Base-by-base conservation (phyloP, 2,888 invertebrate species). In the Abrostola tripartita region DNA sequence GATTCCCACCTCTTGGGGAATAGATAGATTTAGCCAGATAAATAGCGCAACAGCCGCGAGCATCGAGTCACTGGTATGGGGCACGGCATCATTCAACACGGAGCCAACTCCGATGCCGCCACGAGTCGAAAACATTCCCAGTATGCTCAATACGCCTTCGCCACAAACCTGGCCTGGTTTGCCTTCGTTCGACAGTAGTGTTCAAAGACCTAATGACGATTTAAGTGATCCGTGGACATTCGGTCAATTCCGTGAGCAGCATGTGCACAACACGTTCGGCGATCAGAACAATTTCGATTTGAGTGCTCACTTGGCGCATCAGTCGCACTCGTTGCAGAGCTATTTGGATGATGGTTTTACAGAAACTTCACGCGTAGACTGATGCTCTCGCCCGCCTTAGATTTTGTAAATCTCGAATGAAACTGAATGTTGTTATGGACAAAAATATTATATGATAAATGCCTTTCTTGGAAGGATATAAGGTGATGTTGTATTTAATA, bases 171-270 rank as follows among this genome's bases (percentile, higher is more conserved):
- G 93, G 92, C 81, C 82, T 66, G 87, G 86, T 56, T 71, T 92
- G 68, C 89, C 92, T 24, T 80, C 89, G n/a, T 92, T 92, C 85
- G 90, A 90, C 50, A 78, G 76, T 62, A 79, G 79, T 71, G 82
- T 82, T 64, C 86, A 90, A 40, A 81, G 90, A 65, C 72, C 83
- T 49, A 82, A 84, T 76, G 89, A 88, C 50, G 85, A 86, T 49
- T 68, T 88, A 53, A 83, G 85, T 72, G 92, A 93, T 68, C 92
- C 92, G 71, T 93, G 93, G 93, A 87, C 88, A 51, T 77, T 93
- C 65, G 91, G 91, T 52, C 92, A 92, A 81, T 93, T 92, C 77
- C 92, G 92, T 70, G 93, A 94, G 68, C 93, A 92, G 68, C 90
- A 88, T 71, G 81, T 87, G 86, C 91, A 90, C 85, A 87, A 92